Conservation (phyloP, 2,113 vertebrate species). For the Oplegnathus fasciatus region DNA sequence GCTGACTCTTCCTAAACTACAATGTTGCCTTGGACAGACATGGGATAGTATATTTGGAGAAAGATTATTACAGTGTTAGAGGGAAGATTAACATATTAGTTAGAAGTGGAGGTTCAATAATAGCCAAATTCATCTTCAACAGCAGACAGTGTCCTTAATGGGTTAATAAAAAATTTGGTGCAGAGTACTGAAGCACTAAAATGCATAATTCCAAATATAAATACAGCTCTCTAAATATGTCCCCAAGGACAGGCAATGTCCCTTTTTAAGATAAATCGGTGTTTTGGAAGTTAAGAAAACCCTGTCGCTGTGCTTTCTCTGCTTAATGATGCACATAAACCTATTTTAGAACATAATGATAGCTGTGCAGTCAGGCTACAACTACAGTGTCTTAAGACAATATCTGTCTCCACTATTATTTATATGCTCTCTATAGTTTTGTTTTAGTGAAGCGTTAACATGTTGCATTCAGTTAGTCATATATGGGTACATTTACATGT, state of each 20-base stretch:
- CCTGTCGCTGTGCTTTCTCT: slow-evolving; percentile 22
- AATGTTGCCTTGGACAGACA: slow-evolving; percentile 30
- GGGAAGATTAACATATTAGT: slow-evolving; percentile 19
- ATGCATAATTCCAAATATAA: slow-evolving; percentile 31
- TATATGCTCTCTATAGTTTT: neutral
- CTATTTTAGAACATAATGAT: slow-evolving; percentile 26
- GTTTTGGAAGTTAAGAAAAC: slow-evolving; percentile 14
- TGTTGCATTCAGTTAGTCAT: neutral
- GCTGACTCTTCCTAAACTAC: slow-evolving; percentile 41
- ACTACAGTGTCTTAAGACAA: neutral
- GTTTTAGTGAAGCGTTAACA: neutral
- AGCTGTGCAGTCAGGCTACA: slow-evolving; percentile 7
- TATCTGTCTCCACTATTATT: neutral
- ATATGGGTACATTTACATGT: neutral
- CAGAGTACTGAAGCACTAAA: neutral
- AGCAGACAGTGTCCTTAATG: slow-evolving; percentile 7
- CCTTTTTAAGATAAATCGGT: slow-evolving; percentile 16
- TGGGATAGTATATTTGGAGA: neutral
- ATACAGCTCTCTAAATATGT: slow-evolving; percentile 18
- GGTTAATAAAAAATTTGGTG: neutral
- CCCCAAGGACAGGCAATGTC: neutral
- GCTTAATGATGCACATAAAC: slow-evolving; percentile 40
- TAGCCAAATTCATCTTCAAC: neutral
- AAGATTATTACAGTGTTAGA: slow-evolving; percentile 19
- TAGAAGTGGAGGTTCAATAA: slow-evolving; percentile 21